Evolutionary conservation across 2,113 vertebrate species (phyloP), one percentile per base, ranked within the genome.

Genomic region (Neodontobutis hainanensis): DNA sequence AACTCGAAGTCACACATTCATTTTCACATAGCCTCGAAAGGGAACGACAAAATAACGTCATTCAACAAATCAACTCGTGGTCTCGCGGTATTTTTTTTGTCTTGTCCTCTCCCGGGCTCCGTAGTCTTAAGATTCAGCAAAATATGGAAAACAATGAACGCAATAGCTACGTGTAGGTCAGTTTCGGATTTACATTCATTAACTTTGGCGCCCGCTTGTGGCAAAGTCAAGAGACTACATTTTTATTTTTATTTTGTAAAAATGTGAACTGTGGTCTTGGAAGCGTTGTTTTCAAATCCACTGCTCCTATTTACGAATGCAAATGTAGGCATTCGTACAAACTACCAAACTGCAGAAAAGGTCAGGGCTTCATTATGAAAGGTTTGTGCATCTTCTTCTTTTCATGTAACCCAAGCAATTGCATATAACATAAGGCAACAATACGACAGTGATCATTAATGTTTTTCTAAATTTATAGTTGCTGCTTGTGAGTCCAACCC

Each of bases 281-380:
- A 3, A 81, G 70, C 45, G 91, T 88, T 48, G 69, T 89, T 3
- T 5, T 72, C 16, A 89, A 59, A 12, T 12, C 58, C 2, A n/a
- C 69, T 1, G 34, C 69, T 6, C 89, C 87, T 0, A 90, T 83
- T 67, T 78, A 85, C 14, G 75, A 89, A 61, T 92, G 89, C 85
- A 87, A 85, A 52, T 92, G 89, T 71, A 67, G 12, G 7, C 44
- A 50, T 1, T 87, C 89, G 0, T 92, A 15, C 64, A 56, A 8
- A 48, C 80, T 75, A 0, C 84, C 88, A 7, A 40, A 56, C 19
- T 92, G 91, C 85, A 86, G 3, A n/a, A 87, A 43, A 83, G 8
- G 91, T 91, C 12, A 62, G 75, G 19, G 35, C 49, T 9, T 38
- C 11, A 48, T 12, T n/a, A 44, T 3, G 11, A 9, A 38, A 12